Conservation (phyloP, 2,888 invertebrate species). For the Hydroisotoma schaefferi region DNA sequence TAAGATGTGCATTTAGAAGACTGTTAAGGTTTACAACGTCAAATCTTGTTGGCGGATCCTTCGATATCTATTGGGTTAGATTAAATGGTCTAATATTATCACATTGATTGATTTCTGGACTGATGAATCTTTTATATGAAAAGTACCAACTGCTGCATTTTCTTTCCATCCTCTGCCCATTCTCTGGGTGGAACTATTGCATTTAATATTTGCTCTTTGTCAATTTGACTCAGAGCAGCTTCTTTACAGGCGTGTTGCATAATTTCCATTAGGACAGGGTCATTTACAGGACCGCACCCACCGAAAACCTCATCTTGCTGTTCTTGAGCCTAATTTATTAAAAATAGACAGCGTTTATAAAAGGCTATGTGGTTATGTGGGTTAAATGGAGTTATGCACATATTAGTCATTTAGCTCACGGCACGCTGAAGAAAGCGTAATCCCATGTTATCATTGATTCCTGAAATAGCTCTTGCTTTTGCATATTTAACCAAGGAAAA, state of each 20-base stretch:
- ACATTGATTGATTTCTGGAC: neutral
- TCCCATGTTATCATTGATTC: neutral
- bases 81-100: neutral
- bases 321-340: neutral
- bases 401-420: neutral
- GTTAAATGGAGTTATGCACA: too few relatives aligned
- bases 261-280: slow-evolving; percentile 4
- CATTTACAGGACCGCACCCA: slow-evolving; percentile 6
- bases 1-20: slow-evolving; percentile 24
- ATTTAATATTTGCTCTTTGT: slow-evolving; percentile 25
- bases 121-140: neutral
- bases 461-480: slow-evolving; percentile 4
- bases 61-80: slow-evolving; percentile 27
- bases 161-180: slow-evolving; percentile 31
- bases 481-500: slow-evolving; percentile 16
- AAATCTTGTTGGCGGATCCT: slow-evolving; percentile 16
- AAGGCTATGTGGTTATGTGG: too few relatives aligned
- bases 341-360: too few relatives aligned
- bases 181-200: slow-evolving; percentile 27
- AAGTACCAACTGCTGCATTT: slow-evolving; percentile 18
- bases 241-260: slow-evolving; percentile 27
- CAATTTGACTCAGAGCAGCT: slow-evolving; percentile 24
- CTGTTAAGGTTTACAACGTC: slow-evolving; percentile 29
- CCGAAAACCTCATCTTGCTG: neutral
- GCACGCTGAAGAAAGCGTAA: neutral